Percentiles rank a stretch among this genome's conserved stretches.
These are phyloP conservation scores for Tribolium madens DNA, from an alignment of 1,140 invertebrate species.

Conservation along the genomic window DNA sequence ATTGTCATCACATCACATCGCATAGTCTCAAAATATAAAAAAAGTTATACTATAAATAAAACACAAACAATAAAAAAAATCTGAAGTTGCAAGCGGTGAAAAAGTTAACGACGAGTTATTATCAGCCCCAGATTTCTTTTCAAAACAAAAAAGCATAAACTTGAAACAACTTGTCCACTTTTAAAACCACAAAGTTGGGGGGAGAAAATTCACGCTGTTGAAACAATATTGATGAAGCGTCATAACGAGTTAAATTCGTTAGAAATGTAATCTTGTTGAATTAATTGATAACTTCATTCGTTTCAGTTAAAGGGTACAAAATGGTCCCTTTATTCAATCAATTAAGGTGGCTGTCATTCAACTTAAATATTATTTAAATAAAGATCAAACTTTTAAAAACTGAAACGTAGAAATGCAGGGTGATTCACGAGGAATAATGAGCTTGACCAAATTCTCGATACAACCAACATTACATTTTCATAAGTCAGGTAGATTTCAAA, in stretches of 20 bases:
- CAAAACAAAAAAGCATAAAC: no score
- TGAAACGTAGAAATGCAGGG: no score
- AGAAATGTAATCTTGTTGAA: slow-evolving; percentile 20
- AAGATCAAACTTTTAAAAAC: not conserved
- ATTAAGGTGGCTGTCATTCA: not conserved
- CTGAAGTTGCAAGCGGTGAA: no score
- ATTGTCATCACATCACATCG: not conserved
- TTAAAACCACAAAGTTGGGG: not conserved
- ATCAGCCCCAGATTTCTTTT: no score
- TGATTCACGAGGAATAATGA: no score
- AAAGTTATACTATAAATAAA: no score
- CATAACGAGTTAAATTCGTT: slow-evolving; percentile 24
- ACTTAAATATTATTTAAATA: not conserved
- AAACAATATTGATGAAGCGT: slow-evolving; percentile 22
- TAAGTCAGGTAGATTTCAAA: no score
- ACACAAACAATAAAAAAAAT: no score
- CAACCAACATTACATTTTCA: no score
- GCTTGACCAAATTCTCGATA: no score
- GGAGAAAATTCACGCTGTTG: slow-evolving; percentile 2
- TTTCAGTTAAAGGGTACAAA: not conserved
- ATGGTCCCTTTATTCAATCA: not conserved
- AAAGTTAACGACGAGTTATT: no score
- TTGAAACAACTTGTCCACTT: not conserved
- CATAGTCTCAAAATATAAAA: not conserved
- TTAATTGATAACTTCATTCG: slow-evolving; percentile 10